Conservation (phyloP, 2,888 invertebrate genomes). For the Cephus pygmeus region DNA sequence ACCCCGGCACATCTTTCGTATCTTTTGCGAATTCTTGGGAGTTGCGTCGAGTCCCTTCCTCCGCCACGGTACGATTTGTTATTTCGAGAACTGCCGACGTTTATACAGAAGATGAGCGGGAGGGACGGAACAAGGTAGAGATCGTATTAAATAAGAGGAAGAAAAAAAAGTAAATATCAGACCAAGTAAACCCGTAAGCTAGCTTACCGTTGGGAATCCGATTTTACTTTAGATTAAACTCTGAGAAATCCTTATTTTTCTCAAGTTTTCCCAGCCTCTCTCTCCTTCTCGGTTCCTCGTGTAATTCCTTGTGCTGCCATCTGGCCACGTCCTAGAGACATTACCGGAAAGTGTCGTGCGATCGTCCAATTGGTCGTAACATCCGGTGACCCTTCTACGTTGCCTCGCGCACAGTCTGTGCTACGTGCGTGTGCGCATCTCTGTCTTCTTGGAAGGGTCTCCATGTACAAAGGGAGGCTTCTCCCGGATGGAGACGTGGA, state of each 20-base stretch:
- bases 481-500: no score
- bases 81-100: slow-evolving; percentile 4
- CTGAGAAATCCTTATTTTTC: slow-evolving; percentile 41
- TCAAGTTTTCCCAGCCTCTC: not conserved
- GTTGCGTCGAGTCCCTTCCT: not conserved
- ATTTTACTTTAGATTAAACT: slow-evolving; percentile 60
- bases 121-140: slow-evolving; percentile 39
- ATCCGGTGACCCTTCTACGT: no score
- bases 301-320: no score
- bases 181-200: not conserved
- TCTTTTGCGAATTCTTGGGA: not conserved
- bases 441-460: not conserved
- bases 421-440: not conserved
- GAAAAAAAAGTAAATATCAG: not conserved
- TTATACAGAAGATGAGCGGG: no score
- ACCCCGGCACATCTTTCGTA: not conserved
- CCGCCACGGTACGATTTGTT: slow-evolving; percentile 7
- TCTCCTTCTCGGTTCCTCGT: not conserved
- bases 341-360: no score
- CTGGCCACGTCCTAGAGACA: no score
- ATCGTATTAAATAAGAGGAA: slow-evolving; percentile 37
- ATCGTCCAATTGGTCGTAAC: no score
- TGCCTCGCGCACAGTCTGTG: no score
- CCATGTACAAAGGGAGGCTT: no score
- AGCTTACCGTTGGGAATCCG: slow-evolving; percentile 15